These are phyloP conservation scores for Epicauta chinensis DNA, from an alignment of 1,140 invertebrate species.

Conservation along the genomic window DNA sequence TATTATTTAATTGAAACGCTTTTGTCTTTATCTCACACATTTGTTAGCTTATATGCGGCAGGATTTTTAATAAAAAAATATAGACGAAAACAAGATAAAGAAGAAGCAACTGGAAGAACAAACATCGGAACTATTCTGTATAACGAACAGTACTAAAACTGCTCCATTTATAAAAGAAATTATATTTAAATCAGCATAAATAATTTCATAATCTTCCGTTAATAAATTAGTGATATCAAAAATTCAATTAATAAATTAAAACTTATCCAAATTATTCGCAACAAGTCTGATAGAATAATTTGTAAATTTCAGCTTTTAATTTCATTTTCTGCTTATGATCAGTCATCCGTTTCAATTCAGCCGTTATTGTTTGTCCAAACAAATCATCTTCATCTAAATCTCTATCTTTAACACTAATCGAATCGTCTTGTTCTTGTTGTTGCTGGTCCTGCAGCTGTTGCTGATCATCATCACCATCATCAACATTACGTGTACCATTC, in stretches of 20 bases:
- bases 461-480: too few relatives aligned
- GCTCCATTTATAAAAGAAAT: constrained; percentile 32
- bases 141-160: constrained; percentile 49
- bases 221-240: background rate
- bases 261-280: constrained; percentile 8
- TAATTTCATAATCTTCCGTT: background rate
- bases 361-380: constrained; percentile 21
- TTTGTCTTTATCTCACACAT: too few relatives aligned
- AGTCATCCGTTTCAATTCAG: constrained; percentile 17
- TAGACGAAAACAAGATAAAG: too few relatives aligned
- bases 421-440: too few relatives aligned
- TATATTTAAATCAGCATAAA: background rate
- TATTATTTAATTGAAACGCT: too few relatives aligned
- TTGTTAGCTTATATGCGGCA: too few relatives aligned
- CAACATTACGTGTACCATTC: too few relatives aligned
- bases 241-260: background rate
- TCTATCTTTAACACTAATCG: background rate
- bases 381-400: constrained; percentile 22
- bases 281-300: constrained; percentile 17
- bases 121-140: too few relatives aligned
- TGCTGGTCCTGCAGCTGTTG: too few relatives aligned
- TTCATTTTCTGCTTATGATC: constrained; percentile 20
- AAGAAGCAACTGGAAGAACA: too few relatives aligned
- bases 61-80: too few relatives aligned
- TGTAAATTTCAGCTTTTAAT: constrained; percentile 23